Evolutionary conservation across 2,888 invertebrate species (phyloP).

Genomic region (Strigamia crassipes): DNA sequence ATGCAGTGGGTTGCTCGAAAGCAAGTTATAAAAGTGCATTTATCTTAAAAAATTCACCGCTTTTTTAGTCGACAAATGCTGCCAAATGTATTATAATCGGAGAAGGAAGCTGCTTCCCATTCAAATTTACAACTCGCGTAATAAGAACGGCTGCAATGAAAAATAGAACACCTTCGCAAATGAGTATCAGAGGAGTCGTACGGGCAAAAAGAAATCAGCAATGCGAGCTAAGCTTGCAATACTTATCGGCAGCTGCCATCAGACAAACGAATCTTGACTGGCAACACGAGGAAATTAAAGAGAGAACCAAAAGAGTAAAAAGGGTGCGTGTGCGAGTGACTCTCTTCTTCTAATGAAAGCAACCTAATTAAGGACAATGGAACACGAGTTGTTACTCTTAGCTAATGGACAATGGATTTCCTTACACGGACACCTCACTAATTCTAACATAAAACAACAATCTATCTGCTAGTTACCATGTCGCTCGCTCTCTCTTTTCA

Average conservation of each 20-base stretch:
- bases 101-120: slow-evolving; percentile 17
- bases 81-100: slow-evolving; percentile 28
- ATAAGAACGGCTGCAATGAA: slow-evolving; percentile 18
- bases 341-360: slow-evolving; percentile 35
- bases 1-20: not conserved
- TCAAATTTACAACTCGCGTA: slow-evolving; percentile 32
- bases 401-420: slow-evolving; percentile 42
- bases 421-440: slow-evolving; percentile 39
- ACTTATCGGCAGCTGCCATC: slow-evolving; percentile 42
- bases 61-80: slow-evolving; percentile 23
- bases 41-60: slow-evolving; percentile 17
- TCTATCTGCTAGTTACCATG: not conserved
- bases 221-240: slow-evolving; percentile 7
- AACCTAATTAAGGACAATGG: slow-evolving; percentile 42
- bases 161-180: slow-evolving; percentile 19
- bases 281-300: slow-evolving; percentile 33
- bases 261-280: slow-evolving; percentile 33
- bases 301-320: slow-evolving; percentile 33
- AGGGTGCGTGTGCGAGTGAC: slow-evolving; percentile 17
- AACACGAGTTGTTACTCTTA: slow-evolving; percentile 38
- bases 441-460: slow-evolving; percentile 40
- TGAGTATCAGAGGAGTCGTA: slow-evolving; percentile 31
- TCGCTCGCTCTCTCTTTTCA: not conserved
- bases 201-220: slow-evolving; percentile 24
- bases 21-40: not conserved